These are phyloP conservation scores for Hydraecia micacea DNA, from an alignment of 2,888 invertebrate species.

Conservation along the genomic window DNA sequence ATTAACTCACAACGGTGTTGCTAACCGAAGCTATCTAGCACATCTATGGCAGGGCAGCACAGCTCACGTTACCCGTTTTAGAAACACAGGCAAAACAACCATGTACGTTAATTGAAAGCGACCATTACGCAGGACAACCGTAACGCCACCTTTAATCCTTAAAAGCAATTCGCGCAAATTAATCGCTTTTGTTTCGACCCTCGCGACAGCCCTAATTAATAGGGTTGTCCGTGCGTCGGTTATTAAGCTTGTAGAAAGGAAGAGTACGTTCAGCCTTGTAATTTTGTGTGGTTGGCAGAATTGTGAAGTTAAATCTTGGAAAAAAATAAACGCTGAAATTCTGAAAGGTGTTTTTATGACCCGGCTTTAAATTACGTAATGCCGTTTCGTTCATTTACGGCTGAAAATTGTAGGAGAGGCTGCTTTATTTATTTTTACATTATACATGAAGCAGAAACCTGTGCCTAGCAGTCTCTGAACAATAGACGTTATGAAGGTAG, in stretches of 20 bases:
- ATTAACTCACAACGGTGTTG: background rate
- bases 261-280: slow-evolving; percentile 48
- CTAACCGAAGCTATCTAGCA: background rate
- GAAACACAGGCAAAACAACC: slow-evolving; percentile 18
- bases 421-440: background rate
- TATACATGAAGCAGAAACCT: background rate
- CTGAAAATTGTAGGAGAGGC: background rate
- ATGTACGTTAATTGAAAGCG: slow-evolving; percentile 34
- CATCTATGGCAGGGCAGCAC: background rate
- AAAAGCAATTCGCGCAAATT: slow-evolving; percentile 52
- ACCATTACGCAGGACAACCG: slow-evolving; percentile 15
- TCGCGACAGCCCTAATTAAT: slow-evolving; percentile 61
- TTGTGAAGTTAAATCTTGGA: slow-evolving; percentile 38
- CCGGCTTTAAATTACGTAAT: slow-evolving; percentile 24
- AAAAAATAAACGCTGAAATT: slow-evolving; percentile 33
- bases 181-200: slow-evolving; percentile 57
- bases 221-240: slow-evolving; percentile 50
- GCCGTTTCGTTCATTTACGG: background rate
- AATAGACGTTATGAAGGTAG: background rate
- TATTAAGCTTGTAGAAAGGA: slow-evolving; percentile 46
- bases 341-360: slow-evolving; percentile 22
- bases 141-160: slow-evolving; percentile 20
- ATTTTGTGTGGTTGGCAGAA: slow-evolving; percentile 48
- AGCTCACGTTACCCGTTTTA: background rate
- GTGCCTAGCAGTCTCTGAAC: background rate